Percentiles rank a stretch among this genome's conserved stretches.
Conservation (phyloP, 1,140 invertebrate species). For the Drosophila lowei region DNA sequence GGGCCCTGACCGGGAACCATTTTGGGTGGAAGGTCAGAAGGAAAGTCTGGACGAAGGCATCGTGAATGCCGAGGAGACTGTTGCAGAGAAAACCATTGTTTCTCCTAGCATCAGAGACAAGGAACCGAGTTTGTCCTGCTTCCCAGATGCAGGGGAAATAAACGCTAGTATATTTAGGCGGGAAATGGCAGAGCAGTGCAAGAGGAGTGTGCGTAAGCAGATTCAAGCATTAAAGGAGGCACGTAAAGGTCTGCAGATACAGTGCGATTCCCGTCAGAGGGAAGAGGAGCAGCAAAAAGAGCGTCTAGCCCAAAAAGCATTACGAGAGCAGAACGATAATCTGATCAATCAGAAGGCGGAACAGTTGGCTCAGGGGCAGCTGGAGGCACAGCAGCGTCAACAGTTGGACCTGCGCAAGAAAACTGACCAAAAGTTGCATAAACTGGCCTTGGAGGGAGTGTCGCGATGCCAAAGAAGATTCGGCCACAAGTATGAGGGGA, state of each 20-base stretch:
- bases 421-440: slow-evolving; percentile 61
- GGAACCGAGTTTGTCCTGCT: slow-evolving; percentile 11
- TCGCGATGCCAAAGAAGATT: slow-evolving; percentile 66
- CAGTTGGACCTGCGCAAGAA: slow-evolving; percentile 34
- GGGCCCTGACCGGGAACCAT: slow-evolving; percentile 47
- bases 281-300: slow-evolving; percentile 1
- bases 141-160: slow-evolving; percentile 48
- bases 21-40: not conserved
- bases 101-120: not conserved
- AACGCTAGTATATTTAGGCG: slow-evolving; percentile 54
- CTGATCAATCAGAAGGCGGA: slow-evolving; percentile 52
- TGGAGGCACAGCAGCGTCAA: slow-evolving; percentile 56
- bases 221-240: slow-evolving; percentile 53
- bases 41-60: not conserved
- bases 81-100: not conserved
- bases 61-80: not conserved
- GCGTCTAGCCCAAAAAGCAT: not conserved
- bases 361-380: slow-evolving; percentile 41
- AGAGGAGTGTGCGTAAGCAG: slow-evolving; percentile 53
- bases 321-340: slow-evolving; percentile 36
- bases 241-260: slow-evolving; percentile 21
- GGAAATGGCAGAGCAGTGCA: slow-evolving; percentile 56
- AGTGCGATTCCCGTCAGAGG: slow-evolving; percentile 1
- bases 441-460: slow-evolving; percentile 62
- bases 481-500: slow-evolving; percentile 57